Evolutionary conservation across 2,113 vertebrate genomes (phyloP).

Genomic region (Nanger granti): DNA sequence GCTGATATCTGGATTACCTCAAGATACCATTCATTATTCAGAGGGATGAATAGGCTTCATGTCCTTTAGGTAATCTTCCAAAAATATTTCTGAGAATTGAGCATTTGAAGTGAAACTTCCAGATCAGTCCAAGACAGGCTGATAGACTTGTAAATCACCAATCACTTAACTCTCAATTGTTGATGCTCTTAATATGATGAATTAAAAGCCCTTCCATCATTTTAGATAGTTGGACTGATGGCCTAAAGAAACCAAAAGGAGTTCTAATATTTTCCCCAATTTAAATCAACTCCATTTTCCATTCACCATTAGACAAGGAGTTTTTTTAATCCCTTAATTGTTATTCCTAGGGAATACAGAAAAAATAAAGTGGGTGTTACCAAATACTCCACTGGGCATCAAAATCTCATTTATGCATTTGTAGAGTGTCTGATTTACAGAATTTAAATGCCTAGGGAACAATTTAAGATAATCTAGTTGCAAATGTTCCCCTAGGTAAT

Average conservation of each 20-base stretch:
- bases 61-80: neutral
- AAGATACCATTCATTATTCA: neutral
- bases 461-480: slow-evolving; percentile 60
- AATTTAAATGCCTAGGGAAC: slow-evolving; percentile 47
- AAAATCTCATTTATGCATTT: slow-evolving; percentile 57
- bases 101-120: neutral
- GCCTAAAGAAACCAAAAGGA: neutral
- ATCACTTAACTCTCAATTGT: neutral
- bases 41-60: neutral
- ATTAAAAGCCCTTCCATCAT: neutral
- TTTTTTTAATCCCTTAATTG: slow-evolving; percentile 43
- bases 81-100: neutral
- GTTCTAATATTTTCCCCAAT: neutral
- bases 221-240: slow-evolving; percentile 7
- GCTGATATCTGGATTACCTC: neutral
- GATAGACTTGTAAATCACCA: neutral
- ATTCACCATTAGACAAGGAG: slow-evolving; percentile 35
- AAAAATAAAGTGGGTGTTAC: slow-evolving; percentile 63
- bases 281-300: slow-evolving; percentile 39
- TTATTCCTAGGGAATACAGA: slow-evolving; percentile 32
- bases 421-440: slow-evolving; percentile 48
- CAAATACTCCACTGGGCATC: slow-evolving; percentile 44
- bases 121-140: neutral
- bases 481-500: slow-evolving; percentile 51
- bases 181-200: neutral